Conservation (phyloP, 2,797 vertebrate genomes). For the Rhinatrema bivittatum region DNA sequence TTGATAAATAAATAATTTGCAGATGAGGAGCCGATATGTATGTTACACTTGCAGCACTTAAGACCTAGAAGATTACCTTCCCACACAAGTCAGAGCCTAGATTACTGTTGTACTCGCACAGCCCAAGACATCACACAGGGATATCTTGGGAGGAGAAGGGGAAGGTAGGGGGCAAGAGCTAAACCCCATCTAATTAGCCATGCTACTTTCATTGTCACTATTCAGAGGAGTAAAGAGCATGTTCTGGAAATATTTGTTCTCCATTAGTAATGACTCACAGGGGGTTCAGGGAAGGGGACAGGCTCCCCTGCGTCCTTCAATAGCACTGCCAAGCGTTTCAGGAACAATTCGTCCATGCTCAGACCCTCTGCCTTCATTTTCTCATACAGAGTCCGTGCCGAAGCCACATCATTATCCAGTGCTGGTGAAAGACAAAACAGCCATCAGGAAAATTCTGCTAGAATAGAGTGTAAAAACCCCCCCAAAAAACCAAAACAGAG, state of each 20-base stretch:
- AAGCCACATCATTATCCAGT: slow-evolving; percentile 60
- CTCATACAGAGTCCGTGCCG: slow-evolving; percentile 69
- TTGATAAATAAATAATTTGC: too few species aligned
- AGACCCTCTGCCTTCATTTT: slow-evolving; percentile 58
- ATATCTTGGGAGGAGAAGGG: slow-evolving; percentile 24
- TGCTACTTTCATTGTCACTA: slow-evolving; percentile 8
- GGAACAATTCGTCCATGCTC: slow-evolving; percentile 54
- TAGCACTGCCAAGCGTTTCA: slow-evolving; percentile 77
- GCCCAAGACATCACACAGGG: slow-evolving; percentile 17
- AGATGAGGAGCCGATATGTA: slow-evolving; percentile 16
- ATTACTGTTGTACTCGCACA: slow-evolving; percentile 20
- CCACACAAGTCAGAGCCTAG: slow-evolving; percentile 5
- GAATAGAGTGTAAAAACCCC: too few species aligned
- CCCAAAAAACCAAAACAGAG: too few species aligned
- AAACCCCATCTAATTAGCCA: slow-evolving; percentile 38
- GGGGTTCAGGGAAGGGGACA: slow-evolving; percentile 78
- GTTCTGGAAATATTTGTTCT: slow-evolving; percentile 20
- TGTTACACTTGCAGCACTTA: slow-evolving; percentile 18
- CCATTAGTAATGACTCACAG: slow-evolving; percentile 72
- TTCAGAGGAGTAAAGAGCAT: neutral
- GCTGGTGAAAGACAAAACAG: slow-evolving; percentile 44
- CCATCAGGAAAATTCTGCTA: too few species aligned
- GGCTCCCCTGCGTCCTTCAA: slow-evolving; percentile 65
- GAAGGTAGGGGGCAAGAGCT: slow-evolving; percentile 24
- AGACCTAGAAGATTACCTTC: slow-evolving; percentile 12